Evolutionary conservation across 1,140 invertebrate species (phyloP).

Genomic region (Idris sp.): DNA sequence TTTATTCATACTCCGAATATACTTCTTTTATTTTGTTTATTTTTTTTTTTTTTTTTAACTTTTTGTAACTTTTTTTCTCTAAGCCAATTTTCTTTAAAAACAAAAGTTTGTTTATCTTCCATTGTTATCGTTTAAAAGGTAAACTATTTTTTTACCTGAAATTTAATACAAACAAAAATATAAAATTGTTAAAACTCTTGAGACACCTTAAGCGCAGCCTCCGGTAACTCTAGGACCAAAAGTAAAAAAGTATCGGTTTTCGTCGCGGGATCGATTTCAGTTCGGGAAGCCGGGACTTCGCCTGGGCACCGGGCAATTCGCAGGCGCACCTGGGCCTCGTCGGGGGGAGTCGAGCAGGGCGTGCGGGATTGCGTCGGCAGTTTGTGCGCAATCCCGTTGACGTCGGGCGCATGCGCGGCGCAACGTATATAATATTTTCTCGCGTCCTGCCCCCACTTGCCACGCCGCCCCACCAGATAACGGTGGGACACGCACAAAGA

Average conservation of each 20-base stretch:
- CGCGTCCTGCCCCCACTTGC: constrained; percentile 65
- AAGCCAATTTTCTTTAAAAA: too few species aligned
- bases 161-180: constrained; percentile 1
- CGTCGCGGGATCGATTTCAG: constrained; percentile 44
- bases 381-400: constrained; percentile 45
- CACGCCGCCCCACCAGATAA: constrained; percentile 66
- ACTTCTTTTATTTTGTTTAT: too few species aligned
- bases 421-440: too few species aligned
- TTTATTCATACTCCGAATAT: too few species aligned
- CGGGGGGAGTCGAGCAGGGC: constrained; percentile 7
- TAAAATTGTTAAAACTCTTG: neutral
- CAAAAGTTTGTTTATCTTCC: too few species aligned
- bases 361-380: constrained; percentile 50
- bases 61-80: too few species aligned
- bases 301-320: constrained; percentile 37
- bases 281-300: constrained; percentile 18
- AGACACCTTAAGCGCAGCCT: constrained; percentile 4
- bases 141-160: too few species aligned
- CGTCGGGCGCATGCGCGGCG: constrained; percentile 70
- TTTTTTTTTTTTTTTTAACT: too few species aligned
- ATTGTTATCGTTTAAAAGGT: too few species aligned
- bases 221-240: constrained; percentile 34
- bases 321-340: constrained; percentile 64
- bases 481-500: constrained; percentile 71
- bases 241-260: constrained; percentile 54